Base-by-base conservation (phyloP, 2,888 invertebrate genomes). In the Malthinus flaveolus region DNA sequence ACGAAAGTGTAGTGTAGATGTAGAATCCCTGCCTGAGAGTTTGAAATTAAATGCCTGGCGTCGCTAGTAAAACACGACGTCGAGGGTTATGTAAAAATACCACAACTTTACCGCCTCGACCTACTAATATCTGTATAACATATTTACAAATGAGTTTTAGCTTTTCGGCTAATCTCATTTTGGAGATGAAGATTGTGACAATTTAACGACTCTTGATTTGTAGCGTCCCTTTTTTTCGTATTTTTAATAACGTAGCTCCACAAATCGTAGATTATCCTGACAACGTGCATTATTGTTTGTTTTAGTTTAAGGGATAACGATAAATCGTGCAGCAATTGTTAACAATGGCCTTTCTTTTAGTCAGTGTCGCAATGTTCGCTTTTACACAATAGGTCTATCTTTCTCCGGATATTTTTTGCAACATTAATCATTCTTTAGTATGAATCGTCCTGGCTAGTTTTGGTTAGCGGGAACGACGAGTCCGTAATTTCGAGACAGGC, bases 391-490 rank as follows among this genome's bases (percentile, higher is more conserved):
- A 63, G 52, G 55, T 45, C 54, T 58, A 58, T 58, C 59, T 59
- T 65, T 55, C 61, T 56, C 34, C 55, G 52, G 47, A 57, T 52
- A 58, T 59, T 62, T 62, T 64, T 63, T 65, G 60, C 63, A 55
- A 57, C 65, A 65, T 65, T 63, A 65, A 65, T 65, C 65, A 65
- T 63, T 60, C 61, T 63, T 65, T 59, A 56, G 51, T 37, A 49
- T 37, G 55, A 51, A 56, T 59, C 56, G 48, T 55, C 51, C 59
- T 47, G 55, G 55, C 31, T 48, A 59, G 59, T 49, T 45, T 42
- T 56, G 34, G 50, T 32, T 42, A 42, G 39, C 39, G 15, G 23
- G 39, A 48, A 59, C 56, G 59, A 59, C 59, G 59, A 59, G 59
- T 34, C 49, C 47, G 59, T 56, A 56, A 59, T 59, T 59, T 59